Conservation (phyloP, 2,888 invertebrate genomes). For the Drosophila mimica region DNA sequence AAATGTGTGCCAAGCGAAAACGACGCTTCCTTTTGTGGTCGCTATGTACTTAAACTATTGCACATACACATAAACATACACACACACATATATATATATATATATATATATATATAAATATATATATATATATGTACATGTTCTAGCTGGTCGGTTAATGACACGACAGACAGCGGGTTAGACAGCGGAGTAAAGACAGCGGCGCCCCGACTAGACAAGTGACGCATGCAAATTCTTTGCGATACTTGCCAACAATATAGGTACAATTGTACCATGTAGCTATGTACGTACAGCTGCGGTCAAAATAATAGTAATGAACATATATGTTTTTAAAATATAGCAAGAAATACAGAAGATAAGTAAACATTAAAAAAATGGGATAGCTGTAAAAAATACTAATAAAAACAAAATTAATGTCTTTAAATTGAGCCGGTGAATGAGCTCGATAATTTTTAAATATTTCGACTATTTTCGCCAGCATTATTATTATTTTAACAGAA, state of each 20-base stretch:
- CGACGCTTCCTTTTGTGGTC: slow-evolving; percentile 50
- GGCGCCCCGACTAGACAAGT: slow-evolving; percentile 65
- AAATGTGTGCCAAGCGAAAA: slow-evolving; percentile 75
- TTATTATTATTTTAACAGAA: neutral
- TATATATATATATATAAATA: slow-evolving; percentile 1
- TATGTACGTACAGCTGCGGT: slow-evolving; percentile 2
- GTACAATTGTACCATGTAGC: slow-evolving; percentile 9
- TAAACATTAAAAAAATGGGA: neutral
- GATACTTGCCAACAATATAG: slow-evolving; percentile 58
- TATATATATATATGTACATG: neutral
- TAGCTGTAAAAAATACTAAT: neutral
- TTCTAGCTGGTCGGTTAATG: slow-evolving; percentile 65
- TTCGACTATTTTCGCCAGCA: neutral
- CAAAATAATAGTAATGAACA: neutral
- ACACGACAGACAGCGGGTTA: slow-evolving; percentile 45
- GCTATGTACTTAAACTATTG: slow-evolving; percentile 11
- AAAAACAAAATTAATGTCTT: neutral
- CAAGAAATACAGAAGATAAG: neutral
- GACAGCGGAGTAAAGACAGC: slow-evolving; percentile 14
- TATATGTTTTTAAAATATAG: neutral
- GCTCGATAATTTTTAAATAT: neutral
- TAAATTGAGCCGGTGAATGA: neutral
- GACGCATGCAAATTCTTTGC: slow-evolving; percentile 68
- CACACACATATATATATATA: neutral
- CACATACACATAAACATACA: neutral